A percentile compares a stretch with the other conserved stretches of the same genome.
These are phyloP conservation scores for Oreochromis grahami DNA, from an alignment of 2,797 vertebrate genomes.

Conservation along the genomic window DNA sequence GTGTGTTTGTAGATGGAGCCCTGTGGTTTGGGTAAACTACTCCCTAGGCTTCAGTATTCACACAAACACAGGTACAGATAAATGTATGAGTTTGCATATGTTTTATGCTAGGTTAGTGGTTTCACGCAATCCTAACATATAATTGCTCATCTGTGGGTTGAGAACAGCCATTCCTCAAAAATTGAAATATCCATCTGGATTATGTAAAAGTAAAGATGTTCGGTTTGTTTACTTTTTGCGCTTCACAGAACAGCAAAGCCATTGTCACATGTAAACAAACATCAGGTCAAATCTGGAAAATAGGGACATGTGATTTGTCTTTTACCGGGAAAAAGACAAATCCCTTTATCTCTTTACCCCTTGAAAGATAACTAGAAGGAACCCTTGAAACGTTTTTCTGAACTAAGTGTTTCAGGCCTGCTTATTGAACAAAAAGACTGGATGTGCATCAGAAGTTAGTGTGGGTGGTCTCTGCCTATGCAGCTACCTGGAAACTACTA, in stretches of 20 bases:
- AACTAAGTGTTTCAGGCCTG: neutral
- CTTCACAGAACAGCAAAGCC: neutral
- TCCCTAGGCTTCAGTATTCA: neutral
- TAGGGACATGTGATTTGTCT: neutral
- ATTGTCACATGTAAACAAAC: neutral
- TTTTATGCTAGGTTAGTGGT: neutral
- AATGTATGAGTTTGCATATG: neutral
- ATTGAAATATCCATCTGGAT: neutral
- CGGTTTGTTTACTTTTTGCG: neutral
- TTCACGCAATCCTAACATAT: neutral
- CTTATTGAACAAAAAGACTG: neutral
- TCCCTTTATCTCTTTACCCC: neutral
- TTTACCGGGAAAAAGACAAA: neutral
- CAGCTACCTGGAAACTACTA: neutral
- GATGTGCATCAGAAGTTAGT: neutral
- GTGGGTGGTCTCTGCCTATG: neutral
- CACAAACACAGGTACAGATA: neutral
- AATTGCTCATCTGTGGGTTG: neutral
- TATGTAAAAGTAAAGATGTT: neutral
- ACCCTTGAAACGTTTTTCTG: neutral
- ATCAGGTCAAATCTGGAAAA: neutral
- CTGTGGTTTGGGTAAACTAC: neutral
- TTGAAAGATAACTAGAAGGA: neutral
- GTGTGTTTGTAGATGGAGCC: neutral
- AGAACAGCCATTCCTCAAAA: neutral